Evolutionary conservation across 1,140 invertebrate species (phyloP).

Genomic region (Carcinoscorpius rotundicauda): DNA sequence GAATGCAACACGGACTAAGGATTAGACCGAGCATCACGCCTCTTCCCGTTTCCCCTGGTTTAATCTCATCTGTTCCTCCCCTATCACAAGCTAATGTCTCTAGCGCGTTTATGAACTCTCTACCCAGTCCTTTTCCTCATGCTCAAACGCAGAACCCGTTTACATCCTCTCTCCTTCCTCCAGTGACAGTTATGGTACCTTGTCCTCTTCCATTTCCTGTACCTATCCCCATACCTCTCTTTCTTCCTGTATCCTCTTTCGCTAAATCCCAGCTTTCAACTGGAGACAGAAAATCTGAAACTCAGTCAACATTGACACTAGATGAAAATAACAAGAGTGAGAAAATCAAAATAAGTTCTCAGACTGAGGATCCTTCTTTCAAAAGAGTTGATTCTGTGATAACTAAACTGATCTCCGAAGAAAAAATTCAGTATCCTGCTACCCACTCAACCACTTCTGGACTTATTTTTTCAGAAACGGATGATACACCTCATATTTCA

Average conservation of each 20-base stretch:
- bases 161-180: constrained; percentile 3
- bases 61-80: not conserved
- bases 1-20: constrained; percentile 13
- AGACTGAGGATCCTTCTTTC: not conserved
- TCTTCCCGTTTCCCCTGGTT: constrained; percentile 5
- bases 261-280: not conserved
- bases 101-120: not conserved
- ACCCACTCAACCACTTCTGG: not conserved
- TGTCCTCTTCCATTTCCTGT: constrained; percentile 20
- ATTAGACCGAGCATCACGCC: not conserved
- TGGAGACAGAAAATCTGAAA: not conserved
- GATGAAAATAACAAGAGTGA: not conserved
- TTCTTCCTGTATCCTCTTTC: constrained; percentile 10
- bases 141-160: not conserved
- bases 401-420: not conserved
- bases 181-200: constrained; percentile 17
- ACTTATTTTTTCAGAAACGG: not conserved
- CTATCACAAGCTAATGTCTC: no score
- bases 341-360: not conserved
- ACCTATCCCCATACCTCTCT: constrained; percentile 20
- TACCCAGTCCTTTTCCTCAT: not conserved
- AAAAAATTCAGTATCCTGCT: not conserved
- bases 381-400: not conserved
- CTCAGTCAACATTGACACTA: not conserved
- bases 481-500: not conserved